Conservation (phyloP, 92 coral and sea anemone genomes). For the Porites evermanni region DNA sequence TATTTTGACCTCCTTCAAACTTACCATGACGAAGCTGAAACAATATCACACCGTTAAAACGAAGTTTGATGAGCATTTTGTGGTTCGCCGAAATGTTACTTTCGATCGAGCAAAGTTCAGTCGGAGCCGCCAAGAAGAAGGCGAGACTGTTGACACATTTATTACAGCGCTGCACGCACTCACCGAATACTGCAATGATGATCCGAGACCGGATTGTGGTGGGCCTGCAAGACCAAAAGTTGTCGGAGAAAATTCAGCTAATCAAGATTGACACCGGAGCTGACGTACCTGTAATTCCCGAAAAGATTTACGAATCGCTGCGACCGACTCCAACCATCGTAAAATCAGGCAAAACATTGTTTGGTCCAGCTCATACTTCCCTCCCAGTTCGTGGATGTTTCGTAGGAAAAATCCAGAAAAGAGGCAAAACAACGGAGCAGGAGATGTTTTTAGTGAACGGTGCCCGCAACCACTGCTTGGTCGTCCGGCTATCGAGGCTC, state of each 20-base stretch:
- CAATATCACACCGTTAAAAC: too few relatives aligned
- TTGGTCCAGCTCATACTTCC: slow-evolving; percentile 20
- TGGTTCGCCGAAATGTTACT: slow-evolving; percentile 23
- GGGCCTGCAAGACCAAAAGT: slow-evolving; percentile 60
- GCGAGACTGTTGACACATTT: slow-evolving; percentile 35
- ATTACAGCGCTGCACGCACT: too few relatives aligned
- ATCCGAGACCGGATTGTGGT: slow-evolving; percentile 32
- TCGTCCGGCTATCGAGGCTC: slow-evolving; percentile 34
- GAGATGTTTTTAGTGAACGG: slow-evolving; percentile 21
- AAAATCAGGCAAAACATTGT: neutral
- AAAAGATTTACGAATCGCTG: slow-evolving; percentile 25
- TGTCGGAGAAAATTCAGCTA: slow-evolving; percentile 61
- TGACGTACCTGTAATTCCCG: slow-evolving; percentile 33
- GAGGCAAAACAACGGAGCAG: neutral
- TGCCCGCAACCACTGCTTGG: slow-evolving; percentile 18
- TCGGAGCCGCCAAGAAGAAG: neutral
- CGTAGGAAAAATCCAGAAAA: slow-evolving; percentile 3
- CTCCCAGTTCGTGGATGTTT: slow-evolving; percentile 13
- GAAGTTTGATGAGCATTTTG: too few relatives aligned
- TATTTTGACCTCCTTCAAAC: slow-evolving; percentile 48
- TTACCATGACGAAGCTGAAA: slow-evolving; percentile 47
- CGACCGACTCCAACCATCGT: neutral
- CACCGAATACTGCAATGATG: too few relatives aligned
- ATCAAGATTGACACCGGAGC: slow-evolving; percentile 55
- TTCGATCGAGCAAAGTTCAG: slow-evolving; percentile 47